A percentile compares a stretch with the other conserved stretches of the same genome.
These are phyloP conservation scores for Lagocephalus sceleratus DNA, from an alignment of 2,797 vertebrate genomes.

Conservation along the genomic window DNA sequence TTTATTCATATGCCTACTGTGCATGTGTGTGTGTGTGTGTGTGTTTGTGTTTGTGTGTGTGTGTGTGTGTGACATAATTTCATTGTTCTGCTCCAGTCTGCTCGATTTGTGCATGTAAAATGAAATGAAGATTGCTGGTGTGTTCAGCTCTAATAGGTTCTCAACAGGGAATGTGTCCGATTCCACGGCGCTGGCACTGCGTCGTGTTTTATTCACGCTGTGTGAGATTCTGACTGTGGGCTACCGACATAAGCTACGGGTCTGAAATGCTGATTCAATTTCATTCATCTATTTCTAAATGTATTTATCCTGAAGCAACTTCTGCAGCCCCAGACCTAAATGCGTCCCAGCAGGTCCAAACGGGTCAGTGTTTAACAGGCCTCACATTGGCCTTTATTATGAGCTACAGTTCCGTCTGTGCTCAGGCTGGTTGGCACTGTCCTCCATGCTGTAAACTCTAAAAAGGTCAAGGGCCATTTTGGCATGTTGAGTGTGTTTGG, in stretches of 20 bases:
- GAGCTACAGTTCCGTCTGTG: slow-evolving; percentile 33
- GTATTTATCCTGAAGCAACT: neutral
- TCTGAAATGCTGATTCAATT: neutral
- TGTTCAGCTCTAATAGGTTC: slow-evolving; percentile 39
- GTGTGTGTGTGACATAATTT: slow-evolving; percentile 66
- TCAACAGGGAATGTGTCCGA: slow-evolving; percentile 38
- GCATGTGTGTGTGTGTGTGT: slow-evolving; percentile 36
- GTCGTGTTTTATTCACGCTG: neutral
- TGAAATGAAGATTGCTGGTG: slow-evolving; percentile 46
- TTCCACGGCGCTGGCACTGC: slow-evolving; percentile 15
- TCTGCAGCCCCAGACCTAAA: no score
- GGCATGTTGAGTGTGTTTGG: slow-evolving; percentile 60
- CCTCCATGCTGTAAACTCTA: slow-evolving; percentile 56
- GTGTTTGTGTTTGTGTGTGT: no score
- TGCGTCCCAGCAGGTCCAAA: neutral
- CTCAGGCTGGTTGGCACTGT: slow-evolving; percentile 15
- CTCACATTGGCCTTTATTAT: slow-evolving; percentile 37
- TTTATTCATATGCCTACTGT: slow-evolving; percentile 62
- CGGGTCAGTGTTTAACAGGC: slow-evolving; percentile 46
- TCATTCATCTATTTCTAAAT: neutral
- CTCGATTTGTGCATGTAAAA: slow-evolving; percentile 60
- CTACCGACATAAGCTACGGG: neutral
- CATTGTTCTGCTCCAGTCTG: slow-evolving; percentile 63
- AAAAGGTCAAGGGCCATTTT: slow-evolving; percentile 71
- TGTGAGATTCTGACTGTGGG: slow-evolving; percentile 7